Percentiles rank a stretch among this genome's conserved stretches.
Conservation (phyloP, 2,888 invertebrate genomes). For the Odontocerum albicorne region DNA sequence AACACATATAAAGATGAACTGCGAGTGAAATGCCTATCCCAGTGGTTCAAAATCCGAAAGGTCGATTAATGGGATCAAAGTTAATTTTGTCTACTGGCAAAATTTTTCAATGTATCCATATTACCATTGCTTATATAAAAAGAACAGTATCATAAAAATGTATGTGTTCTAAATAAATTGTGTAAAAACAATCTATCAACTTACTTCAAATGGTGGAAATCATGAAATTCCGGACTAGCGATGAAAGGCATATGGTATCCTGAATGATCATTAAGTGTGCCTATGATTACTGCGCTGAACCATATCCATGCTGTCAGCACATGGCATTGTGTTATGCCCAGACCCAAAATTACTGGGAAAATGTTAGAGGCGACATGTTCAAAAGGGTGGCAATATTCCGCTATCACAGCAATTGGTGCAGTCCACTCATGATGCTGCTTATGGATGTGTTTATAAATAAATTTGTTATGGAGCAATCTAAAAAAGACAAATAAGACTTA, state of each 20-base stretch:
- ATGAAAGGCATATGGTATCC: slow-evolving; percentile 86
- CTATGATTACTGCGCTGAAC: slow-evolving; percentile 75
- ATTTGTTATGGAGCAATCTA: slow-evolving; percentile 72
- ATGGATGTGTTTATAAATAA: slow-evolving; percentile 78
- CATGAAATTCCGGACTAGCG: slow-evolving; percentile 84
- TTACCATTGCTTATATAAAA: not conserved
- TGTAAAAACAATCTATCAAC: slow-evolving; percentile 34
- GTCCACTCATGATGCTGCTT: slow-evolving; percentile 90
- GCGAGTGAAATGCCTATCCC: no score
- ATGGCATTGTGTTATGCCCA: slow-evolving; percentile 72
- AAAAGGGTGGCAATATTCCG: slow-evolving; percentile 79
- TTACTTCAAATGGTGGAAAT: slow-evolving; percentile 85
- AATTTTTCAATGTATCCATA: no score
- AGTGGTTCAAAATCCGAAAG: no score
- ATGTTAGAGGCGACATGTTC: slow-evolving; percentile 76
- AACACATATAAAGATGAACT: no score
- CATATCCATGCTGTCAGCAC: slow-evolving; percentile 78
- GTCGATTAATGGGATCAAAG: no score
- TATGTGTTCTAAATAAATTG: not conserved
- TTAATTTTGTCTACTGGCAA: no score
- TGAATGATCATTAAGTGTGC: slow-evolving; percentile 79
- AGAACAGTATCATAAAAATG: not conserved
- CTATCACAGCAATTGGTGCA: slow-evolving; percentile 80
- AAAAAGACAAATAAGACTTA: not conserved
- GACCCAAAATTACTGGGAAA: slow-evolving; percentile 75